phyloP scores from a whole-genome alignment of 2,888 invertebrate species.

The Lasioglossum lativentre region DNA sequence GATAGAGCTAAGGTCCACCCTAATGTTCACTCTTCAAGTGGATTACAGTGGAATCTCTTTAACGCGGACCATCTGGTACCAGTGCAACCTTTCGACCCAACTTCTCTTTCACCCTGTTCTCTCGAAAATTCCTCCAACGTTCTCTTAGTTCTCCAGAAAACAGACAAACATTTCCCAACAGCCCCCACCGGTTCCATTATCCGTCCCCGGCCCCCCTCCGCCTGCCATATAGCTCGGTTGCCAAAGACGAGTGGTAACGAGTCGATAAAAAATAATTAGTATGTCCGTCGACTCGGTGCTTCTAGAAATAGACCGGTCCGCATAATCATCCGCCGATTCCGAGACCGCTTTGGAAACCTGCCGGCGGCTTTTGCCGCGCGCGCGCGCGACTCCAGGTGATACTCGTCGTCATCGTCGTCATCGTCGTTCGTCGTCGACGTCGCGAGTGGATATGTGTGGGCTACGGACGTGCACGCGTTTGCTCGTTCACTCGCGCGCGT shows the following conservation, averaged over 20 bases:
- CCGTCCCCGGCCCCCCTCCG: not conserved
- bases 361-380: slow-evolving; percentile 53
- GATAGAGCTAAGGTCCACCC: no score
- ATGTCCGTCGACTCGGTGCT: slow-evolving; percentile 75
- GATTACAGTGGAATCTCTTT: no score
- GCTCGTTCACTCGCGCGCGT: not conserved
- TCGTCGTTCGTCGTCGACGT: not conserved
- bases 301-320: slow-evolving; percentile 83
- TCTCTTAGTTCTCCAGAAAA: not conserved
- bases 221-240: slow-evolving; percentile 45
- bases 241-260: slow-evolving; percentile 72
- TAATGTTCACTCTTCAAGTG: no score
- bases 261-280: slow-evolving; percentile 82
- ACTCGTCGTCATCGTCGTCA: not conserved
- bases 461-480: not conserved
- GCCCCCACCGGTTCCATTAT: slow-evolving; percentile 44
- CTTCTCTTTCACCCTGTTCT: not conserved
- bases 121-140: not conserved
- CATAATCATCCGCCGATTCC: slow-evolving; percentile 78
- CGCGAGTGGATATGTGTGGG: not conserved
- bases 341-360: slow-evolving; percentile 83
- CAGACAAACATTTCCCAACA: slow-evolving; percentile 3
- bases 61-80: no score
- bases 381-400: slow-evolving; percentile 13
- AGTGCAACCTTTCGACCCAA: no score